Base-by-base conservation (phyloP, 2,888 invertebrate genomes). In the Xestia xanthographa region DNA sequence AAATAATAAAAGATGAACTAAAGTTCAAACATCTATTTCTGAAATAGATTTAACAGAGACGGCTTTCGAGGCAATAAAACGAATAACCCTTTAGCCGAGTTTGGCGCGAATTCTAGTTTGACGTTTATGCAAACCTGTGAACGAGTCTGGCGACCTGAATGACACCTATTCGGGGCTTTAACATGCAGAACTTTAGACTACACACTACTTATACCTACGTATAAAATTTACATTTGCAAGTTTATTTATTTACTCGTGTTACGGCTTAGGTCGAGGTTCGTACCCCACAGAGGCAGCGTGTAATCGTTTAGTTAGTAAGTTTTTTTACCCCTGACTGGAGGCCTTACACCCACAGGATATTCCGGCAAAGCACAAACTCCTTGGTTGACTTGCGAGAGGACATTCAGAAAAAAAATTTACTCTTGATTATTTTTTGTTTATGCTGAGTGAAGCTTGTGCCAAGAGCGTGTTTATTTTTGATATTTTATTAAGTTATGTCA, bases 81-180 rank as follows among this genome's bases (percentile, higher is more conserved):
- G n/a, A 53, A 68, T 66, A 20, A 34, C 38, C 58, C 11, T 75
- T 68, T 67, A 50, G 22, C 34, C 22, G 56, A 48, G 26, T 56
- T 74, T 75, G 68, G 68, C 82, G 65, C 9, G 58, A 75, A 81
- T 38, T 66, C 68, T 53, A 66, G 48, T 60, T 77, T 60, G 41
- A 82, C 53, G 45, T 82, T 75, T 50, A 68, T 66, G 22, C 50
- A 45, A 82, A 76, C 65, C 50, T 77, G 53, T 45, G 53, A 82
- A 66, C 53, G 77, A 66, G 48, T n/a, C 43, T 60, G 17, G 68
- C 29, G 81, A 45, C 66, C 38, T 60, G 79, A 75, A 75, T 75
- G 75, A 68, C 63, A 75, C 38, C 50, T 75, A 82, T 79, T 82
- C 22, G n/a, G 17, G 34, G 50, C 65, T 43, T 68, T 41, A 60